Base-by-base conservation (phyloP, 2,888 invertebrate genomes). In the Pteria penguin region DNA sequence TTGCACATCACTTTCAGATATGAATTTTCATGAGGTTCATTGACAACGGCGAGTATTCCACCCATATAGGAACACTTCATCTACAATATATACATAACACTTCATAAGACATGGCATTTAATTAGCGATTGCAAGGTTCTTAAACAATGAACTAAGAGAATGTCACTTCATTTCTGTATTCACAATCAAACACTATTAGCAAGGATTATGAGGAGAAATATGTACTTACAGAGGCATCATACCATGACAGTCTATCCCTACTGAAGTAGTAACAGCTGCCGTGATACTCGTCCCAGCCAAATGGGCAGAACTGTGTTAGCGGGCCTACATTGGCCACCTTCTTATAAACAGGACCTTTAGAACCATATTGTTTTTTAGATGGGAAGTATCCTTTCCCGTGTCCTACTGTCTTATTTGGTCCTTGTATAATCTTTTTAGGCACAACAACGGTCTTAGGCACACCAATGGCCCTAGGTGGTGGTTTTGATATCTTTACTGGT, bases 221-320 rank as follows among this genome's bases (percentile, higher is more conserved):
- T n/a, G 29, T 31, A 67, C 67, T 33, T 32, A 57, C 68, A 14
- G 54, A 26, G 4, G 68, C 68, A 24, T 68, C 31, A 33, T 32
- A 68, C 68, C 68, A 68, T 55, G 29, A 31, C 4, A 68, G 68
- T 31, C 57, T 57, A 31, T 68, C 57, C 33, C 68, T 14, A 32
- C 68, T 68, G 22, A 68, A 68, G 2, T 55, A 57, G 26, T 68
- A 68, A 57, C 68, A 68, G n/a, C 32, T 57, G 8, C 57, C 68
- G 11, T n/a, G 57, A 32, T 68, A 68, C 24, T 54, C 14, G 22
- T 52, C 26, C 68, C 68, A 68, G 11, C 57, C 68, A 57, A 52
- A 68, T 3, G 68, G 68, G 24, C 68, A 68, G 4, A 26, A 11
- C 27, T 22, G 22, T 27, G 14, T 22, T 29, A 60, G 11, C 18